These are phyloP conservation scores for Pagetopsis macropterus DNA, from an alignment of 2,797 vertebrate genomes.

Conservation along the genomic window DNA sequence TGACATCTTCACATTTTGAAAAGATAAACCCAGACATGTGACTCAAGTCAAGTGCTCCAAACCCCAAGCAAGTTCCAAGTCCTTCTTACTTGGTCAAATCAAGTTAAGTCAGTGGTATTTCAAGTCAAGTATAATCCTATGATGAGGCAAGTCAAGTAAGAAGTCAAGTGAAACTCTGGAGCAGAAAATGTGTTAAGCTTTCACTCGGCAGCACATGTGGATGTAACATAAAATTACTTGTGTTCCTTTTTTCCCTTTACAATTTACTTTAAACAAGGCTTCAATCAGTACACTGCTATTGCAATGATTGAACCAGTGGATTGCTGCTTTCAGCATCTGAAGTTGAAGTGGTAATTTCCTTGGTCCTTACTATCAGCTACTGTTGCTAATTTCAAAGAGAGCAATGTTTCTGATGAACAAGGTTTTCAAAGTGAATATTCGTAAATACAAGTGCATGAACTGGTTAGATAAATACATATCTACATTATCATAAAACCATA, in stretches of 20 bases:
- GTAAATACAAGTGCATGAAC: too few species aligned
- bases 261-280: conserved; percentile 39
- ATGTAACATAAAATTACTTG: conserved; percentile 1
- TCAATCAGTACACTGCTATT: conserved; percentile 43
- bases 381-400: not conserved
- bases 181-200: conserved; percentile 27
- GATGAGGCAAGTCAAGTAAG: too few species aligned
- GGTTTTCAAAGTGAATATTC: too few species aligned
- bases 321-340: conserved; percentile 48
- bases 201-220: conserved; percentile 23
- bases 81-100: too few species aligned
- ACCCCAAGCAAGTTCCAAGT: too few species aligned
- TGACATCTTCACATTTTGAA: not conserved
- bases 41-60: too few species aligned
- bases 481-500: too few species aligned
- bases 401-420: too few species aligned
- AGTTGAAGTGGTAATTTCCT: conserved; percentile 40
- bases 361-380: conserved; percentile 23
- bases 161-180: not conserved
- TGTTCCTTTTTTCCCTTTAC: conserved; percentile 33
- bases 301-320: conserved; percentile 44
- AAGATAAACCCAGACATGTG: too few species aligned
- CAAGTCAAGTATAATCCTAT: too few species aligned
- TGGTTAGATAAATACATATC: too few species aligned
- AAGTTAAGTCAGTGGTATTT: too few species aligned